These are phyloP conservation scores for Myotis planiceps DNA, from an alignment of 2,797 vertebrate species.

Conservation along the genomic window DNA sequence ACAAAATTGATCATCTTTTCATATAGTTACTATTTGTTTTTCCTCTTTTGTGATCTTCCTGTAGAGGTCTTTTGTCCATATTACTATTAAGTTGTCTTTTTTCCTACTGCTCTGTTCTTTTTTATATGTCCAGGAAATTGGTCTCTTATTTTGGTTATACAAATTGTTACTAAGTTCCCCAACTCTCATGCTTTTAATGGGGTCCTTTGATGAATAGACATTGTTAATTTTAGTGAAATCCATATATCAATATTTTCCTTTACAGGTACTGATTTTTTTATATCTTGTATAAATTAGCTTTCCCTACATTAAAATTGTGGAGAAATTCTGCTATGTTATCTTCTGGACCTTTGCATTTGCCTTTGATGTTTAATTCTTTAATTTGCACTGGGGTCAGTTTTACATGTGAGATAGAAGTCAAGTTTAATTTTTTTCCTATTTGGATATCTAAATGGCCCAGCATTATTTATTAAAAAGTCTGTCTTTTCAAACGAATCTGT, in stretches of 20 bases:
- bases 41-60: not conserved
- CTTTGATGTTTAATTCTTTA: not conserved
- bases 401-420: not conserved
- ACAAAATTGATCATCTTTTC: not conserved
- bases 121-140: not conserved
- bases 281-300: not conserved
- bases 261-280: not conserved
- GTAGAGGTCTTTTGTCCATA: not conserved
- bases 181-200: not conserved
- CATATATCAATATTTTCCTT: not conserved
- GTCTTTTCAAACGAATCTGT: not conserved
- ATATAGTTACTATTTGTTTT: not conserved
- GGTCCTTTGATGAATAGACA: not conserved
- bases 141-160: not conserved
- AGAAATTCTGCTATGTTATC: not conserved
- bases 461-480: conserved; percentile 10
- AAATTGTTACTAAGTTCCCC: not conserved
- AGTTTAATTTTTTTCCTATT: not conserved
- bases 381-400: not conserved
- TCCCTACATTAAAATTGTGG: not conserved
- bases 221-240: not conserved
- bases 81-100: not conserved
- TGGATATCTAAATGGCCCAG: not conserved
- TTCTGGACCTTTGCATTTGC: not conserved
- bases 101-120: not conserved